Evolutionary conservation across 2,888 invertebrate genomes (phyloP).

Genomic region (Pyralis farinalis): DNA sequence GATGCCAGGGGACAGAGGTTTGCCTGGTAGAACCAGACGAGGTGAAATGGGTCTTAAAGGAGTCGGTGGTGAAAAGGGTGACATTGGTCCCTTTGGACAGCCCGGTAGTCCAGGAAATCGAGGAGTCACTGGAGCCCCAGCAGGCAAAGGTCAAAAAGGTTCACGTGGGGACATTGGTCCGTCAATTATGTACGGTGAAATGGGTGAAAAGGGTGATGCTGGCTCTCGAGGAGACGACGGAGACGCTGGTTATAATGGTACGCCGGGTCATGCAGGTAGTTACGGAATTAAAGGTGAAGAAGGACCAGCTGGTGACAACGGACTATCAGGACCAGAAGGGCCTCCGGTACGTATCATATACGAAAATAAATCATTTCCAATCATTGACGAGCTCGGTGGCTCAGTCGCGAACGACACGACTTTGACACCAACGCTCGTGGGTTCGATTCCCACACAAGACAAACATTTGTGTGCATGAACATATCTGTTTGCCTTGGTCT

Average conservation of each 20-base stretch:
- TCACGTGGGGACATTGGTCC: conserved; percentile 71
- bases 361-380: too few species aligned
- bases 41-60: conserved; percentile 83
- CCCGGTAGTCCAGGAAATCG: conserved; percentile 67
- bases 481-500: too few species aligned
- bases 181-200: conserved; percentile 62
- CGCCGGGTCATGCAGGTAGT: conserved; percentile 53
- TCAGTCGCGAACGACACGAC: too few species aligned
- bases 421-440: too few species aligned
- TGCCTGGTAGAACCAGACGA: conserved; percentile 50
- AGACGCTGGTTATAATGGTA: conserved; percentile 77
- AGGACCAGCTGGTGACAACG: conserved; percentile 76
- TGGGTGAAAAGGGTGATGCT: conserved; percentile 54
- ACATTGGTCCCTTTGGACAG: conserved; percentile 82
- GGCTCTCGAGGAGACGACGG: conserved; percentile 31
- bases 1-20: conserved; percentile 52
- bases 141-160: conserved; percentile 79
- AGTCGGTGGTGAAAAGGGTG: conserved; percentile 83
- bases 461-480: too few species aligned
- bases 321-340: conserved; percentile 68
- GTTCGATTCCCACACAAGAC: too few species aligned
- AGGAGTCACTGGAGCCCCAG: conserved; percentile 84
- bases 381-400: too few species aligned
- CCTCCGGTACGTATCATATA: neutral
- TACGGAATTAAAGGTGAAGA: neutral